phyloP scores from a whole-genome alignment of 2,888 invertebrate genomes.

The Clepsis dumicolana region DNA sequence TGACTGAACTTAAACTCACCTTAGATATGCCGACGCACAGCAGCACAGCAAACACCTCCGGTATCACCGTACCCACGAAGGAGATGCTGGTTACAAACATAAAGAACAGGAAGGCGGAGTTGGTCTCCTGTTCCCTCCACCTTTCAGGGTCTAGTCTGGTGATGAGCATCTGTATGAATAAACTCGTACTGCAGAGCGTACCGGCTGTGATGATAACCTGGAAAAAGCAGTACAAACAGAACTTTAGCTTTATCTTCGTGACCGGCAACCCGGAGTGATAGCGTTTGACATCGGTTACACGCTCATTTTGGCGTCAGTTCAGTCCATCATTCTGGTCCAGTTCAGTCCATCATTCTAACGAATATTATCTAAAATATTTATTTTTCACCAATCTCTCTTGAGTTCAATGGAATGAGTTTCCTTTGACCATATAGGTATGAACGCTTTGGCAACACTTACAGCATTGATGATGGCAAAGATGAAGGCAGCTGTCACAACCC shows the following conservation, averaged over 20 bases:
- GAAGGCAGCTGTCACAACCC: slow-evolving; percentile 13
- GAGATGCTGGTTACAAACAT: background rate
- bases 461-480: slow-evolving; percentile 28
- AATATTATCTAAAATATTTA: too few relatives aligned
- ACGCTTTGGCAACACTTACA: too few relatives aligned
- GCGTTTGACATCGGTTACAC: too few relatives aligned
- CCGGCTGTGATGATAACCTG: slow-evolving; percentile 7
- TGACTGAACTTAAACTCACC: slow-evolving; percentile 20
- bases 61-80: slow-evolving; percentile 1
- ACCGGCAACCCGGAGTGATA: too few relatives aligned
- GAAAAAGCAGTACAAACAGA: background rate
- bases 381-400: too few relatives aligned
- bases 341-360: too few relatives aligned
- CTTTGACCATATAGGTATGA: too few relatives aligned
- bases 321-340: too few relatives aligned
- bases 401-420: too few relatives aligned
- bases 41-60: slow-evolving; percentile 17
- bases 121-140: background rate
- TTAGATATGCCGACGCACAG: slow-evolving; percentile 12
- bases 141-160: background rate
- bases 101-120: slow-evolving; percentile 6
- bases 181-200: background rate
- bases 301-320: too few relatives aligned
- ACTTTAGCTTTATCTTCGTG: background rate
- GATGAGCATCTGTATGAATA: background rate